These are phyloP conservation scores for Ophioderma brevispina DNA, from an alignment of 35 echinoderm and acorn worm genomes.

Conservation along the genomic window DNA sequence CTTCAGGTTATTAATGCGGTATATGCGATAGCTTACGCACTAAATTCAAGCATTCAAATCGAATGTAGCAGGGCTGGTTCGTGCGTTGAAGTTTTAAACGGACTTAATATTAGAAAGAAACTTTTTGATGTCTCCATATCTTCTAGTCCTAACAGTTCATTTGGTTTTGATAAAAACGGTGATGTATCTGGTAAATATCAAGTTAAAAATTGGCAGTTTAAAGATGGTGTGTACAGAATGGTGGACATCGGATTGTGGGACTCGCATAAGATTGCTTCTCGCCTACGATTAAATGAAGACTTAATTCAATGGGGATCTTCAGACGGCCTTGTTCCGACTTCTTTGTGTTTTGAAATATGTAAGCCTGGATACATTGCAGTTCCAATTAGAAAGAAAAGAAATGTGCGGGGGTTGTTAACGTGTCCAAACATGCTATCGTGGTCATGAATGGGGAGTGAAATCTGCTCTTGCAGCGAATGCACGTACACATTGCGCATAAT, in stretches of 20 bases:
- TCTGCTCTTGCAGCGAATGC: too few relatives aligned
- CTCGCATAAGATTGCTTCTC: neutral
- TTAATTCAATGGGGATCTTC: too few relatives aligned
- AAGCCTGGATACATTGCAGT: too few relatives aligned
- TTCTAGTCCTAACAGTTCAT: neutral
- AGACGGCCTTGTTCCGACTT: too few relatives aligned
- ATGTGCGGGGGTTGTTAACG: too few relatives aligned
- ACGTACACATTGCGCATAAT: too few relatives aligned
- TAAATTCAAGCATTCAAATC: neutral
- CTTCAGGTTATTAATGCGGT: constrained; percentile 20
- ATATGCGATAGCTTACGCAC: neutral
- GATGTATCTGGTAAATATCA: constrained; percentile 14
- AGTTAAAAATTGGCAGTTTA: neutral
- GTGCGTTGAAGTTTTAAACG: neutral
- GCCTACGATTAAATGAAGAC: neutral
- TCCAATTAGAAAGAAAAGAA: too few relatives aligned
- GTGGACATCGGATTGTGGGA: constrained; percentile 10
- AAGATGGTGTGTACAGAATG: neutral
- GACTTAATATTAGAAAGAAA: neutral
- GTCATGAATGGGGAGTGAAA: too few relatives aligned
- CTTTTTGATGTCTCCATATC: neutral
- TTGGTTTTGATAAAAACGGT: constrained; percentile 7
- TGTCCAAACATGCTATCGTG: too few relatives aligned
- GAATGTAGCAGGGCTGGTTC: neutral
- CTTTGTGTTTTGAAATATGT: too few relatives aligned